Evolutionary conservation across 1,140 invertebrate genomes (phyloP), one percentile per base, ranked within the genome.

Genomic region (Microplitis mediator): DNA sequence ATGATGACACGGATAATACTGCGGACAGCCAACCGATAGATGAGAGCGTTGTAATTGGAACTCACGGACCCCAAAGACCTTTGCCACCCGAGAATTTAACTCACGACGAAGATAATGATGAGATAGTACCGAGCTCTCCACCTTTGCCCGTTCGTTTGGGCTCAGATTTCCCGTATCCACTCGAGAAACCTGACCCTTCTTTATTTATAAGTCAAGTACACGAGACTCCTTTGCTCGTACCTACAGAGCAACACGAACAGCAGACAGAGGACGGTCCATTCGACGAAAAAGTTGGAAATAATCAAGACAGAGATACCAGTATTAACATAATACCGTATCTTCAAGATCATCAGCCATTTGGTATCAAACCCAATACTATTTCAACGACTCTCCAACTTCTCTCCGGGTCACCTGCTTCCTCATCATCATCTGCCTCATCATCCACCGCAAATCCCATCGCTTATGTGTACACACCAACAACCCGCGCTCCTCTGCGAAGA

Each of bases 101-200:
- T 0, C 75, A 79, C n/a, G 81, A 85, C 14, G 76, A 80, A 32
- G 74, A 77, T 32, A 62, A 80, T 1, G 69, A 77, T 0, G 64
- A 77, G 1, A 51, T 65, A 1, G 63, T 73, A 3, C 75, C 77
- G 79, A 45, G 39, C 8, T 78, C 85, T 82, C 75, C 75, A 66
- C 71, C 82, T 76, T 72, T 73, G 6, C 70, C 73, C 74, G 76
- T 83, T 74, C 77, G 78, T 76, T 76, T 86, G n/a, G 88, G 87
- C 69, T 86, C 88, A 0, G 89, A 90, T 73, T 91, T 91, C 65
- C 90, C 90, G 0, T 92, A 91, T 81, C 88, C 88, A 0, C 77
- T 91, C 4, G 90, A 91, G 78, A 84, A 88, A 14, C 89, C 90
- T 0, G 85, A 88, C 73, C 80, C 84, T 6, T 78, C 85, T 0